phyloP scores from a whole-genome alignment of 2,888 invertebrate genomes.

The Epirrhoe alternata region DNA sequence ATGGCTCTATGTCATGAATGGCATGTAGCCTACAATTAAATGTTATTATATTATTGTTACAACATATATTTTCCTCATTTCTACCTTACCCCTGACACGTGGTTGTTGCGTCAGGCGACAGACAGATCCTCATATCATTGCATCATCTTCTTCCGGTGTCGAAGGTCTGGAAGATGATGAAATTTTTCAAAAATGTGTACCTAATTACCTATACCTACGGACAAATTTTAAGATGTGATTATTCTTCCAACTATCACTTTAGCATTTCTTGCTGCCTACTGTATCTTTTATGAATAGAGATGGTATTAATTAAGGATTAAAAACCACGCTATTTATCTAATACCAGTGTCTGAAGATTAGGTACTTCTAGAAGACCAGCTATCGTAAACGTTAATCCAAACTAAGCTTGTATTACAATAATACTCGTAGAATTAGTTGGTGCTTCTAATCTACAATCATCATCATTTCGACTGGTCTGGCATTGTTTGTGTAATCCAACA shows the following conservation, averaged over 20 bases:
- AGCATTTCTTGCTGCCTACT: background rate
- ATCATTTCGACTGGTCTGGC: too few relatives aligned
- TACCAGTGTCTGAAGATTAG: too few relatives aligned
- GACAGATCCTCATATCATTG: background rate
- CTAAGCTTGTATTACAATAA: too few relatives aligned
- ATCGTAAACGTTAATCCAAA: too few relatives aligned
- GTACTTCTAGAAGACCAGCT: too few relatives aligned
- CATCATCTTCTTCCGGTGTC: conserved; percentile 7
- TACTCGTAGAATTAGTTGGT: too few relatives aligned
- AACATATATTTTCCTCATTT: conserved; percentile 14
- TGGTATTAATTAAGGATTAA: too few relatives aligned
- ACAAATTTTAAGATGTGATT: too few relatives aligned
- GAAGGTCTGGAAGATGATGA: conserved; percentile 9
- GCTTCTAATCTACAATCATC: too few relatives aligned
- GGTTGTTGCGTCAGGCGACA: conserved; percentile 9
- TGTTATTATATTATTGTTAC: background rate
- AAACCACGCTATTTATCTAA: too few relatives aligned
- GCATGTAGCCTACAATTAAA: conserved; percentile 4
- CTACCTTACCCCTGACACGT: conserved; percentile 2
- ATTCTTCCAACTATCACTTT: background rate
- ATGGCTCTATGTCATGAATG: background rate
- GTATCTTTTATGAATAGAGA: too few relatives aligned
- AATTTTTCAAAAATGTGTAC: background rate
- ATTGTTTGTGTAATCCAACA: background rate
- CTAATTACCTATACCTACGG: too few relatives aligned